Evolutionary conservation across 2,113 vertebrate genomes (phyloP), one percentile per base, ranked within the genome.

Genomic region (Panthera tigris): DNA sequence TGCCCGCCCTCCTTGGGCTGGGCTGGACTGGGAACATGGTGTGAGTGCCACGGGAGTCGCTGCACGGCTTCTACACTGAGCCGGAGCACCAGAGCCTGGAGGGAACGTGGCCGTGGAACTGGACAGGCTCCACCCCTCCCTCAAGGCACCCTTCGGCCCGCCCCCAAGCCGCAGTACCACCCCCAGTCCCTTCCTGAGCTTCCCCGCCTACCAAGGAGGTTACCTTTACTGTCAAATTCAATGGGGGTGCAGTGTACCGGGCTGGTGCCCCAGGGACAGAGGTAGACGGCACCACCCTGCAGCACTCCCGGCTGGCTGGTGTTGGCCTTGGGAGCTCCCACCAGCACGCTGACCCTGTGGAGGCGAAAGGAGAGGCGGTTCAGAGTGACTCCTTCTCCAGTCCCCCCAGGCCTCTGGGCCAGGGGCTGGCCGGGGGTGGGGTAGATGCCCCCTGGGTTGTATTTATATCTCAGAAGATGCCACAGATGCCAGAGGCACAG

Each of bases 271-370:
- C 99, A 99, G 8, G 99, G 99, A 92, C 99, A 99, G 98, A 99
- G 99, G 98, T 99, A 99, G 65, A 99, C 99, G 0, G 99, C 99
- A 9, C 99, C 99, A 19, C 99, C 99, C 95, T 99, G 99, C 23
- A 93, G 98, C 68, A 99, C 96, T 6, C 99, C 97, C 0, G 97
- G 97, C 97, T 99, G 99, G 86, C 97, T 99, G 15, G 99, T 99
- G 97, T 99, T 99, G 87, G 99, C 99, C 97, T 99, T 99, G 78
- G 99, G 99, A 4, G 99, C 99, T 57, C 99, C 99, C 29, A 99
- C 98, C 93, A 99, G 98, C 94, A 99, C 98, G 78, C 99, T 99
- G 55, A 98, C 98, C 93, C 99, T 99, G 99, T 9, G 89, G n/a
- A 92, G 41, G 74, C 68, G 69, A 87, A 81, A 87, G 79, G 61